These are phyloP conservation scores for Cyclina sinensis DNA, from an alignment of 1,140 invertebrate species.

Conservation along the genomic window DNA sequence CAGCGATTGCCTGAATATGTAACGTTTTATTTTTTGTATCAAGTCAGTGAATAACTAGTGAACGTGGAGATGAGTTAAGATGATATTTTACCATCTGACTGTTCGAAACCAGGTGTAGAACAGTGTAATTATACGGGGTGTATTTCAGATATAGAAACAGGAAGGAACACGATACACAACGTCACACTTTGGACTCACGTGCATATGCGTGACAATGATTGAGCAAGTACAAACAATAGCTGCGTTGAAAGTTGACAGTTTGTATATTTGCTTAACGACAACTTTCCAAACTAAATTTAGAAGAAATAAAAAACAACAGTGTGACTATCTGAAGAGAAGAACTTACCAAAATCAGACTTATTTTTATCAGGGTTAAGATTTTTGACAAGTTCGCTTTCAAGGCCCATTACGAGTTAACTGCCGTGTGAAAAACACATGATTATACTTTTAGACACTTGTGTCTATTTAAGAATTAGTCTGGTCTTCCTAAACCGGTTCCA, in stretches of 20 bases:
- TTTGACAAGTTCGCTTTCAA: background rate
- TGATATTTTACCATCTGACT: background rate
- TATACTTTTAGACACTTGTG: too few relatives aligned
- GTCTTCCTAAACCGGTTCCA: too few relatives aligned
- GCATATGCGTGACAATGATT: background rate
- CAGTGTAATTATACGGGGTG: constrained; percentile 15
- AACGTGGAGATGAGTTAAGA: background rate
- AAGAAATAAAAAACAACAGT: background rate
- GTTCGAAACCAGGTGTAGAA: background rate
- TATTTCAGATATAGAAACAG: background rate
- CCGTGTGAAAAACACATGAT: too few relatives aligned
- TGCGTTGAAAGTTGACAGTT: background rate
- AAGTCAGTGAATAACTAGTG: background rate
- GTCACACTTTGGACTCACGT: background rate
- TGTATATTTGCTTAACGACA: background rate
- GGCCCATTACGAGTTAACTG: background rate
- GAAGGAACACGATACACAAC: background rate
- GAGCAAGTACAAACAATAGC: background rate
- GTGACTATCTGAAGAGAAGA: background rate
- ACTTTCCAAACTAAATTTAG: constrained; percentile 3
- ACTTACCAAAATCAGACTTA: background rate
- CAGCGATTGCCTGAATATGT: background rate
- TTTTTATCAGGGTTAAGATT: background rate
- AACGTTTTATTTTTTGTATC: background rate
- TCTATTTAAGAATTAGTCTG: too few relatives aligned